Base-by-base conservation (phyloP, 2,797 vertebrate genomes). In the Lagodon rhomboides region DNA sequence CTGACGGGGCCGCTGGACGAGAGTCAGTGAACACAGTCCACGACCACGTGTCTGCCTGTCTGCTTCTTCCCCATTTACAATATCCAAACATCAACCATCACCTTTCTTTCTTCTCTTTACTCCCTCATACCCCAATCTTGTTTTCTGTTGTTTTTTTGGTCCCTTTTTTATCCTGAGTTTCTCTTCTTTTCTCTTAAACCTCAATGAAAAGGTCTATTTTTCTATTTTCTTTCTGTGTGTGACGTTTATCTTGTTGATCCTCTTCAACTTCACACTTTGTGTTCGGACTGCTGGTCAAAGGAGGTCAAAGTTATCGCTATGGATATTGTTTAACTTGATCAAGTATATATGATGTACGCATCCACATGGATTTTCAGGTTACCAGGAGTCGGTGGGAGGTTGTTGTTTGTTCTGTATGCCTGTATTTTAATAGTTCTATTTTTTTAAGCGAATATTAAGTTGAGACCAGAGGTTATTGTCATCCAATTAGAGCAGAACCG, bases 1-100 rank as follows among this genome's bases (percentile, higher is more conserved):
- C 95, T 97, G 79, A 96, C 97, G 7, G 98, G 97, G 81, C 94
- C 95, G 44, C 95, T 98, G 18, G 98, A 98, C 85, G 97, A 97
- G 94, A 98, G 96, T 94, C 96, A 96, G 88, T 98, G 96, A 97
- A 93, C 74, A 67, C 90, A 67, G 65, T 50, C 75, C 51, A 12
- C 20, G 60, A 68, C 71, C 69, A 51, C 69, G 2, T 72, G 44
- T 73, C 63, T 66, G 63, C 58, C 63, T 23, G 25, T 72, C 83
- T 38, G 59, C 66, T 77, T 68, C 30, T 80, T 64, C 76, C 63
- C 53, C 56, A 66, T 79, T 69, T 78, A 82, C 44, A 27, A 55
- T 71, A 47, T 76, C 63, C 66, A 84, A 58, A 64, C 61, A 55
- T 79, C 74, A 75, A 27, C 55, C 70, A 53, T 84, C 79, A 56